Evolutionary conservation across 2,888 invertebrate genomes (phyloP).

Genomic region (Acronicta psi): DNA sequence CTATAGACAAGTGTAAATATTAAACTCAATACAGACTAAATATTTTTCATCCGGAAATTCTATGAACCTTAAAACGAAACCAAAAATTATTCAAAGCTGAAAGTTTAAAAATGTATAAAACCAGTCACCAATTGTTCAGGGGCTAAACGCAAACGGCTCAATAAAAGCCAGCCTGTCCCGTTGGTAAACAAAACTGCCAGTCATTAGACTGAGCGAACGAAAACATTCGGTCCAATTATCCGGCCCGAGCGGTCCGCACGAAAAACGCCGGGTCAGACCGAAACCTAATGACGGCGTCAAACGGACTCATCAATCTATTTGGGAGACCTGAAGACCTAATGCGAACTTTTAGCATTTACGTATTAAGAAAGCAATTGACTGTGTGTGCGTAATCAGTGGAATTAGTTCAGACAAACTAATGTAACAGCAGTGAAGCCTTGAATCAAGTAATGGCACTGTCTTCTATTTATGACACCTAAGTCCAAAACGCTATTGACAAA

Average conservation of each 20-base stretch:
- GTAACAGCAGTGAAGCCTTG: neutral
- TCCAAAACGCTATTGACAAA: too few species aligned
- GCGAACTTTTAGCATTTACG: constrained; percentile 38
- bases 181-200: constrained; percentile 86
- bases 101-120: constrained; percentile 68
- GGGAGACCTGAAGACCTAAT: constrained; percentile 64
- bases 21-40: too few species aligned
- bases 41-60: too few species aligned
- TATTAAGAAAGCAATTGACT: constrained; percentile 13
- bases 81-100: constrained; percentile 43
- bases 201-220: constrained; percentile 84
- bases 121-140: constrained; percentile 70
- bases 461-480: too few species aligned
- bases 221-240: constrained; percentile 87
- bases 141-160: constrained; percentile 81
- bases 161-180: constrained; percentile 82
- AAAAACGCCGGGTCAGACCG: constrained; percentile 77
- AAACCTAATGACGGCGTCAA: constrained; percentile 86
- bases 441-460: too few species aligned
- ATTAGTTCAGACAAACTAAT: neutral
- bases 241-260: constrained; percentile 65
- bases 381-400: neutral
- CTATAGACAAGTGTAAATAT: too few species aligned
- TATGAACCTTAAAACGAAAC: constrained; percentile 27
- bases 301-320: constrained; percentile 83